Base-by-base conservation (phyloP, 2,888 invertebrate genomes). In the Clostera curtula region DNA sequence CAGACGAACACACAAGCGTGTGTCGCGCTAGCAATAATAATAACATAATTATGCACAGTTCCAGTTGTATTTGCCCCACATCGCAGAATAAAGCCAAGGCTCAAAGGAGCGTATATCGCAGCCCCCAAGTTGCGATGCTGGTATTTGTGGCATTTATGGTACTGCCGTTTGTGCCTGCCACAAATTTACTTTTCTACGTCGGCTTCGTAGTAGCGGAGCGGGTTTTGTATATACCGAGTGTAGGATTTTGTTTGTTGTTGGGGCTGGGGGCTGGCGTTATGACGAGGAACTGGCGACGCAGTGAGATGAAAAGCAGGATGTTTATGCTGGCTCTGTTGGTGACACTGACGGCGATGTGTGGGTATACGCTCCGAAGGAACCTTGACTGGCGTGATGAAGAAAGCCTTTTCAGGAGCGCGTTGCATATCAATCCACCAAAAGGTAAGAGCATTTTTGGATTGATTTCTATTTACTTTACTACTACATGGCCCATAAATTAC, bases 151-250 rank as follows among this genome's bases (percentile, higher is more conserved):
- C 92, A 26, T 89, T 98, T 61, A 87, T 97, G 64, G 89, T 93
- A 46, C 85, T 98, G 50, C 97, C 98, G 37, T 98, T 97, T 83
- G 86, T 98, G 60, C 98, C 97, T 41, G 97, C 98, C 40, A 93
- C 95, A 55, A 98, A 98, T 87, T 84, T 97, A 53, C 91, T 98
- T 76, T 97, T 97, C 85, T 97, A 98, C 76, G 98, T 98, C 35
- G 98, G 98, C 25, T 98, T 98, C 76, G 98, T 98, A 47, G 93
- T 98, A 29, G 98, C 98, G 34, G 98, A 98, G 82, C 88, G 98
- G 43, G 92, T 98, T 44, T 87, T 98, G 43, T 98, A 98, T 83
- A 89, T 98, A 71, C 97, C 98, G 25, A 97, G 96, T 82, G 94
- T 97, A 60, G 98, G 97, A 27, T 94, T 93, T 76, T 97, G 97